Conservation (phyloP, 1,140 invertebrate genomes). For the Apis mellifera region Amel_HAv3.1 CM009939.2:4203501-4204000, state of each 20-base stretch:
- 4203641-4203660: conserved; percentile 13
- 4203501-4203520: not conserved
- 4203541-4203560: conserved; percentile 4
- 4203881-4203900: no score
- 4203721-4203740: not conserved
- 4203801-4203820: not conserved
- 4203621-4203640: not conserved
- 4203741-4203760: not conserved
- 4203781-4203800: not conserved
- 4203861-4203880: no score
- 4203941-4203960: no score
- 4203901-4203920: no score
- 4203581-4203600: not conserved
- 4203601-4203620: not conserved
- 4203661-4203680: conserved; percentile 33
- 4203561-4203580: conserved; percentile 2
- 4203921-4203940: no score
- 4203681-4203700: conserved; percentile 13
- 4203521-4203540: not conserved
- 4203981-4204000: no score
- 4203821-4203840: not conserved
- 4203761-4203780: conserved; percentile 16
- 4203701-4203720: conserved; percentile 1
- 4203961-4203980: no score
- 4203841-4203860: not conserved